A percentile compares a stretch with the other conserved stretches of the same genome.
These are phyloP conservation scores for Lacanobia wlatinum DNA, from an alignment of 2,888 invertebrate genomes.

Conservation along the genomic window DNA sequence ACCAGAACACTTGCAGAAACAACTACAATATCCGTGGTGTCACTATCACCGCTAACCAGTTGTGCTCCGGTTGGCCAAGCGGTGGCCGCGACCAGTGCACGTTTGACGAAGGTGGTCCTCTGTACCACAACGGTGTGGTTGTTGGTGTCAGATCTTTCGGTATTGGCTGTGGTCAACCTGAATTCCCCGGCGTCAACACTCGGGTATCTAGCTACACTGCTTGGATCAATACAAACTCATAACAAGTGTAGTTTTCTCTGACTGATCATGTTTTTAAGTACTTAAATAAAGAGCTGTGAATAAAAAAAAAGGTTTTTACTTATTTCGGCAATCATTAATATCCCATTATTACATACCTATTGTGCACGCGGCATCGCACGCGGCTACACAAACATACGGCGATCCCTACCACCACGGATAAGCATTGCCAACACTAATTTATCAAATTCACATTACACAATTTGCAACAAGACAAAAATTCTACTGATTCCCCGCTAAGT, in stretches of 20 bases:
- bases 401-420: too few relatives aligned
- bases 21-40: constrained; percentile 59
- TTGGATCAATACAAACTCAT: neutral
- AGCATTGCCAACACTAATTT: too few relatives aligned
- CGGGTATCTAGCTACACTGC: neutral
- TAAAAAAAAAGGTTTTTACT: too few relatives aligned
- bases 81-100: constrained; percentile 76
- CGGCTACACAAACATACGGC: too few relatives aligned
- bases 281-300: too few relatives aligned
- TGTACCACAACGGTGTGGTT: constrained; percentile 74
- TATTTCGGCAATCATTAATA: too few relatives aligned
- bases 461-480: too few relatives aligned
- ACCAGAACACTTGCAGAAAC: constrained; percentile 67
- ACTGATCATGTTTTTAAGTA: too few relatives aligned
- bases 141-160: constrained; percentile 80
- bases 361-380: too few relatives aligned
- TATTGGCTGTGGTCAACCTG: constrained; percentile 67
- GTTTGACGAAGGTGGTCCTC: constrained; percentile 79
- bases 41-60: constrained; percentile 70
- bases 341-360: too few relatives aligned
- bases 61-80: constrained; percentile 75
- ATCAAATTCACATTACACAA: too few relatives aligned
- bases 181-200: constrained; percentile 76
- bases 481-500: too few relatives aligned
- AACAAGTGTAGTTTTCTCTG: neutral